These are phyloP conservation scores for Metridium senile DNA, from an alignment of 92 coral and sea anemone species.

Conservation along the genomic window DNA sequence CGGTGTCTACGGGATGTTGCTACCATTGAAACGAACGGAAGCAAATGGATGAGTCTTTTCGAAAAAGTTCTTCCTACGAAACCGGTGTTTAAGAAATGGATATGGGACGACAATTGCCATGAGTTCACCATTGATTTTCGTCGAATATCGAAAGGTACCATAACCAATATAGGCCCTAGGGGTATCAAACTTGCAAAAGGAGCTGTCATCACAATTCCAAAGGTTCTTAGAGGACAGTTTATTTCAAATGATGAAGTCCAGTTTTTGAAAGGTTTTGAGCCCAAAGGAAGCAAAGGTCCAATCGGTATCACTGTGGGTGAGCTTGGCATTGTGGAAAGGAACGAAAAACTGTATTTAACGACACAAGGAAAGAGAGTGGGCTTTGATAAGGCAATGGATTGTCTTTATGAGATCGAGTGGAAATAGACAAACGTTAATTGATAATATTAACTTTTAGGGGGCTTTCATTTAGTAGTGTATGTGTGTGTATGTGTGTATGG, in stretches of 20 bases:
- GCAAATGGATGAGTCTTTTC: constrained; percentile 75
- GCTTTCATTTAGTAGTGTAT: no score
- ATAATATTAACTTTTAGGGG: not conserved
- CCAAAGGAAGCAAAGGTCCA: constrained; percentile 94
- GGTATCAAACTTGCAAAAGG: constrained; percentile 94
- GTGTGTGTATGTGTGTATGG: no score
- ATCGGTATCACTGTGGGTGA: constrained; percentile 72
- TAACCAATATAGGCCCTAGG: constrained; percentile 83
- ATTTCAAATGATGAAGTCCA: constrained; percentile 21
- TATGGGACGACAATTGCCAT: constrained; percentile 47
- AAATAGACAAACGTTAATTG: constrained; percentile 28
- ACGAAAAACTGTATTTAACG: constrained; percentile 73
- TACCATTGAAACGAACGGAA: constrained; percentile 45
- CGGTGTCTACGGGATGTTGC: constrained; percentile 67
- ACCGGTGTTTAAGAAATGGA: constrained; percentile 82
- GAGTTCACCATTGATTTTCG: constrained; percentile 76
- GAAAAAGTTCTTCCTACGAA: constrained; percentile 83
- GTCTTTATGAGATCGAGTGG: constrained; percentile 77
- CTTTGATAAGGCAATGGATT: constrained; percentile 85
- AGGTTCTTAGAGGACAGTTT: constrained; percentile 68
- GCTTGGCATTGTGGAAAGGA: constrained; percentile 46
- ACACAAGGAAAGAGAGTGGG: constrained; percentile 76
- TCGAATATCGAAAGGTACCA: constrained; percentile 74
- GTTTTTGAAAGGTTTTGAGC: constrained; percentile 83
- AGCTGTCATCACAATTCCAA: constrained; percentile 80